These are phyloP conservation scores for Lepisosteus osseus DNA, from an alignment of 2,113 vertebrate genomes.

Conservation along the genomic window DNA sequence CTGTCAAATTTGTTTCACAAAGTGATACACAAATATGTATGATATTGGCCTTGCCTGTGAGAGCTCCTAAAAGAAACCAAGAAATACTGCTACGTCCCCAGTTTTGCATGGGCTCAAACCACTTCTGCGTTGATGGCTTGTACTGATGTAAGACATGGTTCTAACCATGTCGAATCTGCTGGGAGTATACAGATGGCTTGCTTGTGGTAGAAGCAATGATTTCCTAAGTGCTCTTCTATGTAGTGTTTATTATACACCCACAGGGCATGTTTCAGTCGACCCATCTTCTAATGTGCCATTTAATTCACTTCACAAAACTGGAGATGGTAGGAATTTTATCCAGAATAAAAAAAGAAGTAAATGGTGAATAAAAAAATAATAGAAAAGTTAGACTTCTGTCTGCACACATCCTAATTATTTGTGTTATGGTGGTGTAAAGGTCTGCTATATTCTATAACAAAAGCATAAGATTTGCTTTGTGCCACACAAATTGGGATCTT, in stretches of 20 bases:
- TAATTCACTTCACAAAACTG: neutral
- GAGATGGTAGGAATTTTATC: neutral
- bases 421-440: neutral
- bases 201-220: slow-evolving; percentile 20
- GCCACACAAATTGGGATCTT: neutral
- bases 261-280: neutral
- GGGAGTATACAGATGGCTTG: slow-evolving; percentile 25
- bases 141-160: neutral
- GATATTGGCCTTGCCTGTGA: neutral
- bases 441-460: neutral
- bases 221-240: slow-evolving; percentile 26
- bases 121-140: neutral
- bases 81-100: neutral
- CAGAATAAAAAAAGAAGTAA: neutral
- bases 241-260: slow-evolving; percentile 15
- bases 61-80: neutral
- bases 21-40: neutral
- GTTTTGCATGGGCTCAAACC: neutral
- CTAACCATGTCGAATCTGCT: slow-evolving; percentile 8
- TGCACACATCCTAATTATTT: neutral
- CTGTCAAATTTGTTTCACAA: neutral
- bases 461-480: neutral
- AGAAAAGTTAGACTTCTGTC: neutral
- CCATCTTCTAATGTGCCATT: neutral
- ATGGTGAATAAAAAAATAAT: too few species aligned